phyloP scores from a whole-genome alignment of 2,113 vertebrate species.

The Penelope pileata region DNA sequence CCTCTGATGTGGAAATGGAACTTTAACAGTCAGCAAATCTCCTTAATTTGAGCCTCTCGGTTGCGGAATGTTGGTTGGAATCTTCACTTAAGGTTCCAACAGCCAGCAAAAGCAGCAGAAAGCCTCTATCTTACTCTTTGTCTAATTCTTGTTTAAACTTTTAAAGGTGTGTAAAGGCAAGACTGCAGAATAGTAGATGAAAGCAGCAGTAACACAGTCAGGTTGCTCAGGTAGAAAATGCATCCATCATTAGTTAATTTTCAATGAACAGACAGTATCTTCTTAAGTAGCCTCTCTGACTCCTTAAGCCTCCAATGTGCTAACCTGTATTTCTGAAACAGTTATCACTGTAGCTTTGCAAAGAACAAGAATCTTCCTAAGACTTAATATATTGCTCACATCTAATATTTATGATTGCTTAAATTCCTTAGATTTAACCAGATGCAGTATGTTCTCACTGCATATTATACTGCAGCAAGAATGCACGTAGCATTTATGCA shows the following conservation, averaged over 20 bases:
- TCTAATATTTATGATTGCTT: neutral
- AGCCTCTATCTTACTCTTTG: neutral
- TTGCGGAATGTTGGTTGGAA: neutral
- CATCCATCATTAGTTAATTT: neutral
- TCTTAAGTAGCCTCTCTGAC: neutral
- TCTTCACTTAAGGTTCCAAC: constrained; percentile 21
- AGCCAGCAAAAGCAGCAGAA: constrained; percentile 8
- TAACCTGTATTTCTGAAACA: neutral
- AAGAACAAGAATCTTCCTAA: neutral
- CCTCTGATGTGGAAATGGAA: constrained; percentile 75
- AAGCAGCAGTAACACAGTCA: neutral
- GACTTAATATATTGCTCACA: neutral
- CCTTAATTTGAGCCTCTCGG: constrained; percentile 59
- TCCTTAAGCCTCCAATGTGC: neutral
- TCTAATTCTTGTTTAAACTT: constrained; percentile 46
- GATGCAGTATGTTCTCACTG: neutral
- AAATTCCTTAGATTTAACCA: neutral
- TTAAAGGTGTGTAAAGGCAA: neutral
- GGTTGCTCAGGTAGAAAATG: neutral
- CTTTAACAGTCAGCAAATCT: constrained; percentile 71
- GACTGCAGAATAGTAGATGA: neutral
- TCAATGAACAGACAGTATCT: neutral
- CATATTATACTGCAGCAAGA: neutral
- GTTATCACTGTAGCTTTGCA: neutral
- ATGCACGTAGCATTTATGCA: neutral